Evolutionary conservation across 2,888 invertebrate genomes (phyloP), one percentile per base, ranked within the genome.

Genomic region (Nineta flava): DNA sequence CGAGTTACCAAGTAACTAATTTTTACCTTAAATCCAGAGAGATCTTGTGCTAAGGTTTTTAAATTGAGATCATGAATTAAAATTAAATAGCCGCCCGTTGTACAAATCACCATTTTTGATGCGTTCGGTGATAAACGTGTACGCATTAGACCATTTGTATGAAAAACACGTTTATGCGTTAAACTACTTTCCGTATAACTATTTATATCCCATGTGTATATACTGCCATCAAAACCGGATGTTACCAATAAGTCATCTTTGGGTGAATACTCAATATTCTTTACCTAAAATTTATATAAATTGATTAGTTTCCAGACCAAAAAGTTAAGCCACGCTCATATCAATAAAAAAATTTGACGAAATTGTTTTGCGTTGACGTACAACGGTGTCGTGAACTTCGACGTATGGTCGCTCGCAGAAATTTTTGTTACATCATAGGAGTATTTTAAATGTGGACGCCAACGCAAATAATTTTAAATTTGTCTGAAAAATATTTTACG

Each of bases 121-220:
- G 84, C 83, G 60, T 92, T 88, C 0, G 92, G 90, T 4, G 87
- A 83, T 55, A 95, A 70, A 51, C 88, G 79, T 58, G 90, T 92
- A 49, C 95, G 72, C 88, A 91, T 90, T 57, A 91, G 65, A 1
- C 75, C 79, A 52, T 86, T 84, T 51, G 90, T 88, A 61, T 88
- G 81, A 64, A 94, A 92, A 10, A 91, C 85, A 62, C 86, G 79
- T 60, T 84, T 82, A 62, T 83, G 83, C 42, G 83, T 73, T 57
- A 84, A 72, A 56, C 82, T 84, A 59, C 77, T 80, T 62, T 87
- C 87, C 1, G 86, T 83, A 55, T 76, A 84, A 61, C 83, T 85
- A 64, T 91, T 91, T 31, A 94, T 86, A 62, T 94, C 90, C 95
- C 95, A 95, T 0, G 91, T 85, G 59, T 85, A 91, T 61, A 95